Evolutionary conservation across 1,140 invertebrate species (phyloP).

Genomic region (Drosophila tropicalis): DNA sequence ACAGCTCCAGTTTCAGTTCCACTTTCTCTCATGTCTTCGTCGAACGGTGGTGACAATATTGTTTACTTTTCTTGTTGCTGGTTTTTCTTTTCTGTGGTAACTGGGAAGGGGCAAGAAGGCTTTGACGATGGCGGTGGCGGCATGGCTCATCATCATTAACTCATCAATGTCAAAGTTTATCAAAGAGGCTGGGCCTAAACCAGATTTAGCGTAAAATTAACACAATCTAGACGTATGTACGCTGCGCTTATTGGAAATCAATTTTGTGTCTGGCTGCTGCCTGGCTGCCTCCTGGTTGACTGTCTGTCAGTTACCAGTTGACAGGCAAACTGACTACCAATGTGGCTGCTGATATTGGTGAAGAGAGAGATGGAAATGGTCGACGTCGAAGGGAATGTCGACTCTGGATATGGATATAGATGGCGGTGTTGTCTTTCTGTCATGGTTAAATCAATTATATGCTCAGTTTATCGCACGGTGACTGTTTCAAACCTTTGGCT

Average conservation of each 20-base stretch:
- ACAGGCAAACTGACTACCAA: conserved; percentile 24
- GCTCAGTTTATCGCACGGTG: conserved; percentile 50
- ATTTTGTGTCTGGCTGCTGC: conserved; percentile 60
- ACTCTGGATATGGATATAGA: conserved; percentile 28
- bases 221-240: conserved; percentile 64
- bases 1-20: no score
- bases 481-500: conserved; percentile 5
- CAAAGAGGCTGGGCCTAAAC: conserved; percentile 66
- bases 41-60: conserved; percentile 54
- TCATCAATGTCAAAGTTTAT: conserved; percentile 81
- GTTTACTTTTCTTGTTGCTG: conserved; percentile 37
- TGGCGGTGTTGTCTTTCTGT: conserved; percentile 30
- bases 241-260: conserved; percentile 70
- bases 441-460: conserved; percentile 73
- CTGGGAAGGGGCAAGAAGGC: no score
- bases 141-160: conserved; percentile 72
- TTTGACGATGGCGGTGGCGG: conserved; percentile 15
- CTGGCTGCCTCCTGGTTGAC: background rate
- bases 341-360: background rate
- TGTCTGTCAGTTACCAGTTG: conserved; percentile 27
- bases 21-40: background rate
- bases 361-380: background rate
- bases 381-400: background rate
- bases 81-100: conserved; percentile 17
- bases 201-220: conserved; percentile 81